Base-by-base conservation (phyloP, 2,797 vertebrate genomes). In the Cossypha polioptera region DNA sequence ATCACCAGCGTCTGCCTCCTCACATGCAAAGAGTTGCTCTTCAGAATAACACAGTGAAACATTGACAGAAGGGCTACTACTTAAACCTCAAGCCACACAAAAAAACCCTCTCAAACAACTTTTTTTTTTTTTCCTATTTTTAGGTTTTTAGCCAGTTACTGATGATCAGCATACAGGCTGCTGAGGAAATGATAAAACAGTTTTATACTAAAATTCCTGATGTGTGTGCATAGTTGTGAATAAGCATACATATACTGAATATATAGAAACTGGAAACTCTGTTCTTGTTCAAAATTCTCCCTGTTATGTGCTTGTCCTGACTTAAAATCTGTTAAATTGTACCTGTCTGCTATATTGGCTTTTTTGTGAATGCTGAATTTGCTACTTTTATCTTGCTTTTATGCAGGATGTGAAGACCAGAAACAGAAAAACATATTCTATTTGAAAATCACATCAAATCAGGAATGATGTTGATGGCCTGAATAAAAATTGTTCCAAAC, bases 1-100 rank as follows among this genome's bases (percentile, higher is more conserved):
- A 96, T 96, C 85, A 68, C 71, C 42, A 63, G 88, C 53, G 65
- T 95, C 94, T 96, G 94, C 94, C 92, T 96, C 86, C 86, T 88
- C 59, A 57, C 45, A 51, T 72, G 92, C 86, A 80, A 91, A 94
- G 92, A 92, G 47, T 33, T 94, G 80, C 72, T 95, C 50, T 97
- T 96, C 91, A 93, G 78, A 89, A 83, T 94, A 86, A 68, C 31
- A 16, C 43, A 84, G 57, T 57, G 50, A 87, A 97, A 96, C 55
- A 33, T 5, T 73, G 92, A 86, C 95, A 95, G 77, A 93, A 93
- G 55, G 29, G 40, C 62, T 61, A 18, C 51, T 38, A n/a, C 42
- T 67, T 58, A 69, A 95, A 76, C 53, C 80, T 63, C 67, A 86
- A 86, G 40, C 20, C 40, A 59, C 24, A 36, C 16, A 45, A 57